Base-by-base conservation (phyloP, 2,113 vertebrate species). In the Ictalurus furcatus region DNA sequence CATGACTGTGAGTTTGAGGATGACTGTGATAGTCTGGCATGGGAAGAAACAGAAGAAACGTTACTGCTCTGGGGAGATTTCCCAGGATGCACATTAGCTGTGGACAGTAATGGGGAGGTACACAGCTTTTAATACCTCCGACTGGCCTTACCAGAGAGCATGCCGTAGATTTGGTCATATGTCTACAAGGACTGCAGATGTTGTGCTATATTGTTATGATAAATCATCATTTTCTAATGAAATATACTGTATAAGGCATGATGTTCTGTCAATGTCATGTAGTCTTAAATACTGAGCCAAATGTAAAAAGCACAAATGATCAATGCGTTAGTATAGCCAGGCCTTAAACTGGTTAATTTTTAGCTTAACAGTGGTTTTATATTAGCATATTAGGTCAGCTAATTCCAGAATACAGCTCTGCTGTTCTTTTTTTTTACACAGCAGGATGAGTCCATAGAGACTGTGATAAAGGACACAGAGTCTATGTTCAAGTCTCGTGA, bases 51-150 rank as follows among this genome's bases (percentile, higher is more conserved):
- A 0, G 98, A 99, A 88, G 98, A 99, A 61, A 99, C 98, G 0
- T 91, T 98, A 82, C 95, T 99, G 3, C 96, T 99, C 0, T 99
- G 98, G 98, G 98, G 98, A 21, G 98, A 99, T 91, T 99, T 98
- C 83, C 96, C 97, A 87, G 97, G 98, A 93, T 98, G 95, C 93
- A 96, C 92, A 7, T 89, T 94, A 6, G 89, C 90, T n/a, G 87
- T 91, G 61, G 95, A 95, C 65, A 87, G 90, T 85, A 94, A 94
- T 52, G 93, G 90, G 25, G 94, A 92, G 40, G 89, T 88, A 63
- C 16, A 71, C 7, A 21, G 84, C 3, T 52, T 52, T 85, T 69
- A 54, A 30, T n/a, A 67, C 21, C 21, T 78, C 21, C 8, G 25
- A 25, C 78, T 54, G 78, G 48, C 16, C 17, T 73, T 44, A 44